Evolutionary conservation across 2,888 invertebrate genomes (phyloP), one percentile per base, ranked within the genome.

Genomic region (Clunio marinus): DNA sequence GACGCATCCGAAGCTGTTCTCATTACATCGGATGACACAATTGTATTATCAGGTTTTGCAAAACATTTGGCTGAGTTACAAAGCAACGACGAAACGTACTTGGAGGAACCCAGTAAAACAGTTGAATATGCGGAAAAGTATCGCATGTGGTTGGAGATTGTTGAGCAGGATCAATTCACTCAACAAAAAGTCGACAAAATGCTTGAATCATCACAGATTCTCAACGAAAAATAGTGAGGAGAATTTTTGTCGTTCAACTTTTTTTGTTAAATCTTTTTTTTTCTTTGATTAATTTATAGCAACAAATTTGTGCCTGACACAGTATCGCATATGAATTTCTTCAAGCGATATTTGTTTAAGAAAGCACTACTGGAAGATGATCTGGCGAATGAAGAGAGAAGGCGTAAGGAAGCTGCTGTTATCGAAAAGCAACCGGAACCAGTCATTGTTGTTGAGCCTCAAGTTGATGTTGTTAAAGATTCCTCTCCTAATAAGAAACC

Each of bases 301-400:
- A 81, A 84, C 60, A 83, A 83, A 73, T 80, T 92, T 70, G 91
- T 91, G 72, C 87, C 88, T 2, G 83, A 84, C 67, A 82, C 84
- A 55, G 88, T 91, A 15, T 81, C 86, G 1, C 87, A 89, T 73
- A 83, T 86, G 20, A 82, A 87, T 70, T 93, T 92, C 78, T 93
- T 92, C 92, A 86, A 88, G 75, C 82, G 84, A 60, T 93, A 91
- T 77, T 82, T 91, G 74, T 93, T 90, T 80, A 87, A 88, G 74
- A 87, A 90, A 74, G 88, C 90, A n/a, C 78, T 89, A 58, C 78
- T 91, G 1, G 86, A 89, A 74, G 86, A 89, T 76, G 85, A 88
- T 1, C 81, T 91, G 73, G 88, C 88, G 5, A 84, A 88, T 28
- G 83, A 85, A 70, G 81, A 87, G 62, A 84, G 85, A 46, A n/a